phyloP scores from a whole-genome alignment of 2,797 vertebrate species.

The Myiothlypis coronata region DNA sequence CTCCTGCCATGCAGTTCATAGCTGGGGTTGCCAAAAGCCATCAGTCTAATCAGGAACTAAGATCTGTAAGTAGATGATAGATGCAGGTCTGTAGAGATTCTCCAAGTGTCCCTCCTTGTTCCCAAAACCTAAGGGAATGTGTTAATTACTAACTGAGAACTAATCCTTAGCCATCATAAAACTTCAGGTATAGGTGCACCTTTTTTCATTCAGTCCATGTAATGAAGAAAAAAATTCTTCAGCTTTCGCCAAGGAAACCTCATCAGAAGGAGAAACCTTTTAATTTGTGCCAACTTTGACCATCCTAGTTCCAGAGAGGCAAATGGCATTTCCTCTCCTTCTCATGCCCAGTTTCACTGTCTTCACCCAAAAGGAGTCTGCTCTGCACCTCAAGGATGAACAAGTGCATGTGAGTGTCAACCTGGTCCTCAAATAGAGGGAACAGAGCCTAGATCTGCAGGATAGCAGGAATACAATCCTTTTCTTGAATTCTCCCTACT shows the following conservation, averaged over 20 bases:
- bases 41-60: neutral
- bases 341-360: neutral
- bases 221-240: neutral
- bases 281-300: neutral
- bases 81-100: neutral
- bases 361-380: neutral
- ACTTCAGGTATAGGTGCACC: neutral
- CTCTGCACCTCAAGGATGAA: neutral
- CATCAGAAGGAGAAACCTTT: neutral
- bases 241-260: neutral
- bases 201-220: neutral
- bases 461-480: neutral
- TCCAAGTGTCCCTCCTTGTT: neutral
- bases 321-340: neutral
- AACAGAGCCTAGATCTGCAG: neutral
- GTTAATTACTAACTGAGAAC: neutral
- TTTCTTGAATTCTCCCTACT: neutral
- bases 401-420: fast-evolving
- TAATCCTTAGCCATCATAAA: neutral
- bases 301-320: neutral
- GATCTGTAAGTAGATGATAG: neutral
- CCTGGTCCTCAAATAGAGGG: neutral
- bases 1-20: neutral
- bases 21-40: neutral
- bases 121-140: neutral